These are phyloP conservation scores for Nemopilema nomurai DNA, from an alignment of 30 jellyfish, hydroid and myxozoan genomes.

Conservation along the genomic window DNA sequence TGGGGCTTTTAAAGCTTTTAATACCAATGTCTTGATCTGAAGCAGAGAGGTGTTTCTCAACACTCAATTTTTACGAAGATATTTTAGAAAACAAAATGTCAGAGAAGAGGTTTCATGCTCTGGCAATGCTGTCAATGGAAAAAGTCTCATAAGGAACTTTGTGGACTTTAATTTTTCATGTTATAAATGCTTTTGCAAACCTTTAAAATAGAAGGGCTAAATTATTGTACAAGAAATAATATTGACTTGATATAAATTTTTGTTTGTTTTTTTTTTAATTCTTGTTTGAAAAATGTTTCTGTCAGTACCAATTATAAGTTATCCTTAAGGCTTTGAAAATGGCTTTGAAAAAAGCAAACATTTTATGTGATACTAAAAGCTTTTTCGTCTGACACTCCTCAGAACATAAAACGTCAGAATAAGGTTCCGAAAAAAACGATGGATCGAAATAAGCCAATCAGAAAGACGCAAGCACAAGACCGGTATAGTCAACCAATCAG, in stretches of 20 bases:
- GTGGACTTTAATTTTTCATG: slow-evolving; percentile 9
- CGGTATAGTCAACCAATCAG: background rate
- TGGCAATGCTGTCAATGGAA: slow-evolving; percentile 49
- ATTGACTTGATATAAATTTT: background rate
- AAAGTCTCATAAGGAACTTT: slow-evolving; percentile 22
- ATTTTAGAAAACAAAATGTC: slow-evolving; percentile 21
- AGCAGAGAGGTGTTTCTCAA: slow-evolving; percentile 32
- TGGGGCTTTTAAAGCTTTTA: slow-evolving; percentile 6
- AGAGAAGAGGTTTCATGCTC: slow-evolving; percentile 50
- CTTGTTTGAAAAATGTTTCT: background rate
- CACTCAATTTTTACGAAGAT: slow-evolving; percentile 10
- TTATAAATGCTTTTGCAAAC: background rate
- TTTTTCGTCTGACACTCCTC: background rate
- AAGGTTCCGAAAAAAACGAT: background rate
- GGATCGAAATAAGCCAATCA: background rate
- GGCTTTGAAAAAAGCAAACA: background rate
- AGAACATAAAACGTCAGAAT: background rate
- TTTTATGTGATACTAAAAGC: background rate
- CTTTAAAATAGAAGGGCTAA: background rate
- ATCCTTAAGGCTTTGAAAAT: background rate
- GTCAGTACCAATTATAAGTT: background rate
- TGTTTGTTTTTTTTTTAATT: too few relatives aligned
- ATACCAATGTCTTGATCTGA: slow-evolving; percentile 44
- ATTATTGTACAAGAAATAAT: background rate
- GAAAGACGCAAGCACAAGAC: background rate